phyloP scores from a whole-genome alignment of 2,113 vertebrate species.

The Epinephelus cyanopodus region DNA sequence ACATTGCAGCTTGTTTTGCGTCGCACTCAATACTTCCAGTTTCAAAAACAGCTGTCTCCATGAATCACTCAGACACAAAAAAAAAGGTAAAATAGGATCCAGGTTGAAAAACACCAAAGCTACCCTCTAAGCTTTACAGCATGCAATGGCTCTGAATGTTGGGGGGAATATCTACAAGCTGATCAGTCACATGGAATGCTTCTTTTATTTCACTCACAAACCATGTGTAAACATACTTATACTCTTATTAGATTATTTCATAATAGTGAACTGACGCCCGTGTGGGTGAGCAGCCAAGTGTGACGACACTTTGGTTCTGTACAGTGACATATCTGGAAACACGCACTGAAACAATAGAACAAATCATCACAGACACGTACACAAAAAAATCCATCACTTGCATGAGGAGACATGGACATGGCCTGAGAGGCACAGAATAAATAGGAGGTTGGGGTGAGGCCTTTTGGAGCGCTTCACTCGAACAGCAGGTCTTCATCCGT shows the following conservation, averaged over 20 bases:
- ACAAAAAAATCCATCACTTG: constrained; percentile 62
- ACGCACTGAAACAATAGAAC: constrained; percentile 52
- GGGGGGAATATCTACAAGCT: constrained; percentile 57
- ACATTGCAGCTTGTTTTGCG: no score
- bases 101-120: no score
- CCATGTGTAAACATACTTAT: constrained; percentile 47
- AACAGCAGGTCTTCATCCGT: constrained; percentile 96
- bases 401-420: constrained; percentile 52
- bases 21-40: no score
- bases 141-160: constrained; percentile 63
- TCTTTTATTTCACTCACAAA: constrained; percentile 30
- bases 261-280: constrained; percentile 14
- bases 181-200: constrained; percentile 49
- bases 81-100: no score
- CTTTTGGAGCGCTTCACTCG: constrained; percentile 82
- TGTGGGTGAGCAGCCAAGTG: constrained; percentile 19
- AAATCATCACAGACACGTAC: constrained; percentile 70
- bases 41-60: no score
- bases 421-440: constrained; percentile 83
- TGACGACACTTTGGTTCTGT: constrained; percentile 39
- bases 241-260: constrained; percentile 28
- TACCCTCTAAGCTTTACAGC: constrained; percentile 50
- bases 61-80: no score
- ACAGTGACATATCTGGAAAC: constrained; percentile 49
- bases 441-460: constrained; percentile 62